Evolutionary conservation across 2,797 vertebrate genomes (phyloP).

Genomic region (Lutjanus campechanus): DNA sequence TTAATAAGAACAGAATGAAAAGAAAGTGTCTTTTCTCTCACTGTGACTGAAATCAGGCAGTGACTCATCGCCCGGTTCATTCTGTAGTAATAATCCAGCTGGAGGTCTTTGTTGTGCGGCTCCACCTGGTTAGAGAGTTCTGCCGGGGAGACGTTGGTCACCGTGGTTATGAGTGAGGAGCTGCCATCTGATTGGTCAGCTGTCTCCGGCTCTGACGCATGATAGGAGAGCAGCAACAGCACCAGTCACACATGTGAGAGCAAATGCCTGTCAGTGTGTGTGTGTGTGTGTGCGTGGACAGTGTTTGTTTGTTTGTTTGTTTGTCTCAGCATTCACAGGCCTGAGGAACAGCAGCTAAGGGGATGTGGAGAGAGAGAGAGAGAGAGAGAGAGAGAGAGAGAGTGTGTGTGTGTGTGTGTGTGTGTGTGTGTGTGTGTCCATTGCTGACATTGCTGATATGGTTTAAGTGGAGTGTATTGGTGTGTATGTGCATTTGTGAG

Average conservation of each 20-base stretch:
- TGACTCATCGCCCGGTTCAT: constrained; percentile 7
- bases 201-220: constrained; percentile 46
- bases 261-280: constrained; percentile 24
- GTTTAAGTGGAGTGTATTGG: constrained; percentile 36
- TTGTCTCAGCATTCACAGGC: constrained; percentile 58
- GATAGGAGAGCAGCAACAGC: constrained; percentile 50
- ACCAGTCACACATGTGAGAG: constrained; percentile 21
- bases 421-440: constrained; percentile 14
- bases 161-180: constrained; percentile 49
- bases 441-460: constrained; percentile 60
- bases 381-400: too few relatives aligned
- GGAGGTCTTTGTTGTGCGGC: constrained; percentile 27
- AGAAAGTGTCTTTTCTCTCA: not conserved
- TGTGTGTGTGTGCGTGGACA: constrained; percentile 9
- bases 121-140: constrained; percentile 49
- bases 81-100: constrained; percentile 15
- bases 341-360: constrained; percentile 40
- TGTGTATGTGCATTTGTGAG: constrained; percentile 18
- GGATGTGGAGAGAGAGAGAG: constrained; percentile 6
- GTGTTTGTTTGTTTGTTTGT: constrained; percentile 30
- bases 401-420: not conserved
- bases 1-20: not conserved
- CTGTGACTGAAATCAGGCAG: not conserved
- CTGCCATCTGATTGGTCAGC: constrained; percentile 56
- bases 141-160: constrained; percentile 46